Evolutionary conservation across 2,113 vertebrate species (phyloP), one percentile per base, ranked within the genome.

Genomic region (Enhydra lutris): DNA sequence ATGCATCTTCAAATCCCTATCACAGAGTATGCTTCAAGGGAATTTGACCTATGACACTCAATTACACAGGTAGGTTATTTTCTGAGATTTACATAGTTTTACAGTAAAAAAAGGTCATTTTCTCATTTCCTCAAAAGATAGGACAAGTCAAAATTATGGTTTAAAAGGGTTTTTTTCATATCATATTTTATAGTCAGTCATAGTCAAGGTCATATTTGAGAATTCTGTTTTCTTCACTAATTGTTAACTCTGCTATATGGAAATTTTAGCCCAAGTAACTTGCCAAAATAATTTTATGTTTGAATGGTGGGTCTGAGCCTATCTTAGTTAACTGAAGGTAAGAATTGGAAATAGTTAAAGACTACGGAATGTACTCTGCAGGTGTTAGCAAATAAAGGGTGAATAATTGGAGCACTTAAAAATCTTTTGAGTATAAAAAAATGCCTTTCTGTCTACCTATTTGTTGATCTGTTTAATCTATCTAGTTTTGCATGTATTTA

Each of bases 141-240:
- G 34, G 34, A 74, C 36, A 89, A 89, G 52, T 63, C 63, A 93
- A 85, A 94, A n/a, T 47, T 87, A 79, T 87, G 34, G 81, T 84
- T 94, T 94, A 85, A 8, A 8, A 67, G 69, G 52, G 4, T 65
- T 79, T 91, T 20, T 76, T 87, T 96, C 80, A 81, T 20, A 67
- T 80, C 71, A 76, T 79, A 36, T 89, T 94, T 92, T 79, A 94
- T 89, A 39, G 71, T 81, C 18, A 81, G 61, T 96, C 34, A 81
- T 82, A 76, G 11, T 96, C 57, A 91, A 94, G 61, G 45, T 91
- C 67, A 92, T 73, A 81, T 89, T 91, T 94, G 26, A 92, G 39
- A 88, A 50, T 31, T 57, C 42, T 67, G 3, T 82, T 59, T 95
- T 86, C 69, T 69, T 63, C 34, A 13, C 74, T 93, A 86, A 74